Percentiles rank a stretch among this genome's conserved stretches.
Evolutionary conservation across 1,140 invertebrate genomes (phyloP).

Genomic region (Asobara japonica): DNA sequence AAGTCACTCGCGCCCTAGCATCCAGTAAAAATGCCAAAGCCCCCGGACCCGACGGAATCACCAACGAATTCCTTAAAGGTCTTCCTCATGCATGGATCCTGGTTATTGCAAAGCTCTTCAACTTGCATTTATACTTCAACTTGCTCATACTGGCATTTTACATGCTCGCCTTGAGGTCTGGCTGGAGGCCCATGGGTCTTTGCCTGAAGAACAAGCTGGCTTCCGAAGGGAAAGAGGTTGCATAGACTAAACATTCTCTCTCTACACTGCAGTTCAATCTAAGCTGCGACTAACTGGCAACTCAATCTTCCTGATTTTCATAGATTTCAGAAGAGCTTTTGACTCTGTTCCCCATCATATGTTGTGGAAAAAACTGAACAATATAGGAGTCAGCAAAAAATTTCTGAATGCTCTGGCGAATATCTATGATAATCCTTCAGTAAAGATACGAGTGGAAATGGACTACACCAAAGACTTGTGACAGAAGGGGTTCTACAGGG

Average conservation of each 20-base stretch:
- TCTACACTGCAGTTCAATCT: slow-evolving; percentile 33
- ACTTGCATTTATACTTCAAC: slow-evolving; percentile 38
- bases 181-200: slow-evolving; percentile 30
- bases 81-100: neutral
- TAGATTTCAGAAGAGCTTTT: neutral
- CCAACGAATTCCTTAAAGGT: slow-evolving; percentile 27
- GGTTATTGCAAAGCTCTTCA: slow-evolving; percentile 20
- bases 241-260: slow-evolving; percentile 38
- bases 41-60: no score
- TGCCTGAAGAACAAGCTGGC: slow-evolving; percentile 43
- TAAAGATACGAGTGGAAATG: slow-evolving; percentile 18
- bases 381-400: neutral
- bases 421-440: neutral
- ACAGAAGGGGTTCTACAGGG: neutral
- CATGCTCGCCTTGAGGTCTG: slow-evolving; percentile 29
- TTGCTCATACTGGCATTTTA: slow-evolving; percentile 38
- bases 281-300: neutral
- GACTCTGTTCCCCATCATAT: neutral
- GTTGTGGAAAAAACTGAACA: neutral
- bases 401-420: neutral
- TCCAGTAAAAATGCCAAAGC: slow-evolving; percentile 30
- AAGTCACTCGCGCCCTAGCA: neutral
- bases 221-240: slow-evolving; percentile 37
- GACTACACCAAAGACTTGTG: slow-evolving; percentile 30
- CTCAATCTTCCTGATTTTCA: neutral